Base-by-base conservation (phyloP, 2,888 invertebrate genomes). In the Eristalis pertinax region DNA sequence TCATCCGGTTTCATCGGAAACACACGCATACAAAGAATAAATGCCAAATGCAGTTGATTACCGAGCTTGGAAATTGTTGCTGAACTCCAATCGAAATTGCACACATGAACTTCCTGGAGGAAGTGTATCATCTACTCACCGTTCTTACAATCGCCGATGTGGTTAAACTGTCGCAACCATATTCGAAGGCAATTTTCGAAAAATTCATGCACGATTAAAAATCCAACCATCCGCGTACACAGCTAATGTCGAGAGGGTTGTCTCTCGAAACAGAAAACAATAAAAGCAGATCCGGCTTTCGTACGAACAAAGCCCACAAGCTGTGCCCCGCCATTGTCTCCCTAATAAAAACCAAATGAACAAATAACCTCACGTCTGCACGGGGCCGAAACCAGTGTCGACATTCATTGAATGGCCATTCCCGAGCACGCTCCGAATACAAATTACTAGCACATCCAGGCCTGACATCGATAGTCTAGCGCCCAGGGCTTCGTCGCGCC, bases 381-480 rank as follows among this genome's bases (percentile, higher is more conserved):
- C 7, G 15, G 32, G 32, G 15, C 43, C 43, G 43, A 43, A n/a
- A 43, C n/a, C 43, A 43, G n/a, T 15, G 43, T 4, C 43, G n/a
- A 43, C 15, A 43, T n/a, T 43, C 24, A 60, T 35, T 58, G 69
- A 69, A 58, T 58, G 35, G 32, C 56, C 29, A 69, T 69, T 69
- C 58, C 19, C 56, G 69, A 43, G 58, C 35, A 35, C 58, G 38
- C 22, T 24, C 24, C 70, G 70, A 60, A 60, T 70, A 70, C 60
- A 70, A 70, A 70, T 70, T 60, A 70, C 56, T 24, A 38, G 22
- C 60, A 38, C 58, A 60, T 60, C 19, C 2, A n/a, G 35, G 7
- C 13, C 11, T 38, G 38, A 19, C 35, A 69, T 4, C 38, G 38
- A 38, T 60, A 24, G 29, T 35, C 15, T 13, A 32, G 5, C 19